Base-by-base conservation (phyloP, 37 sponge, comb jelly and placozoan species). In the Geodia barretti region DNA sequence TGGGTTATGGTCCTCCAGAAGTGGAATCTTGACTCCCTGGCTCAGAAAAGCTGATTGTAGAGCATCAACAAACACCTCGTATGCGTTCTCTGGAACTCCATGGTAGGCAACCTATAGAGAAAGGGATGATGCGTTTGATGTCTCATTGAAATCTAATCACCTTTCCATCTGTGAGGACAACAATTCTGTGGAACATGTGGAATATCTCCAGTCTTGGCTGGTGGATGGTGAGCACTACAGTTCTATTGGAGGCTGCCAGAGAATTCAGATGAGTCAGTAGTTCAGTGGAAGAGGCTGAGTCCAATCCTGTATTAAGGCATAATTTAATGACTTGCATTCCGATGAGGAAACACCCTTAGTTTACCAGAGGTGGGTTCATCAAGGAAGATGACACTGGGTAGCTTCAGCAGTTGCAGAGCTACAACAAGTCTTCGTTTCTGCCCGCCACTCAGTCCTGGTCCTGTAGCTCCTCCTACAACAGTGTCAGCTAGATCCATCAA, bases 391-490 rank as follows among this genome's bases (percentile, higher is more conserved):
- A 91, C 39, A 74, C 86, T 91, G 39, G 92, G 95, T 20, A 84
- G 61, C n/a, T 75, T 87, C 34, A 95, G 74, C 24, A 95, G 83
- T 64, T 95, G 95, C 4, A 95, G 60, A 38, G 95, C 95, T 19
- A 95, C 78, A 60, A 72, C 43, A 36, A 95, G 76, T 17, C 91
- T 68, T 35, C 95, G 81, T 40, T 91, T 95, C 73, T 96, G 97
- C 34, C 98, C 98, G 26, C 98, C 98, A 78, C 98, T 97, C 1
- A 97, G 86, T 2, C 86, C 86, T 43, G 85, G 75, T 21, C 95
- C 95, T 32, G 87, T 80, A n/a, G 60, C 60, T 21, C 90, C 89
- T 30, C 98, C 98, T 61, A 97, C 93, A 24, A 59, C 35, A 1
- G 89, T 90, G 41, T 98, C 90, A 42, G 91, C 92, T 32, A 98